phyloP scores from a whole-genome alignment of 2,113 vertebrate species.

The Labrus mixtus region DNA sequence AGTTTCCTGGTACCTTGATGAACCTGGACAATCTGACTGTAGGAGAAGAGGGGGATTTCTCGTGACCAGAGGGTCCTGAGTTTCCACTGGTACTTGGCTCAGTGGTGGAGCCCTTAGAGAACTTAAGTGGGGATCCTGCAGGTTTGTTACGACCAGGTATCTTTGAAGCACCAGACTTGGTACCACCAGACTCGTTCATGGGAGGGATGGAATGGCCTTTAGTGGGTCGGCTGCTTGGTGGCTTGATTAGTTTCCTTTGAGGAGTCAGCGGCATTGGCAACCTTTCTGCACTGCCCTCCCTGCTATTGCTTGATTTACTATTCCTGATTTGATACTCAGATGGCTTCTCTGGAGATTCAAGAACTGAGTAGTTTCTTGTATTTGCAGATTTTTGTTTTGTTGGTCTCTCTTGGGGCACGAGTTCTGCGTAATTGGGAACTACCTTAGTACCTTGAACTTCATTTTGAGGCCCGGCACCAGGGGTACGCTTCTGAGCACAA shows the following conservation, averaged over 20 bases:
- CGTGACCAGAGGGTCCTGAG: slow-evolving; percentile 70
- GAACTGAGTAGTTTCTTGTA: slow-evolving; percentile 75
- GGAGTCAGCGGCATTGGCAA: slow-evolving; percentile 70
- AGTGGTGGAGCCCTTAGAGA: slow-evolving; percentile 53
- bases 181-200: slow-evolving; percentile 61
- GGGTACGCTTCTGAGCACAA: slow-evolving; percentile 82
- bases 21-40: slow-evolving; percentile 85
- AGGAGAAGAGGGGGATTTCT: slow-evolving; percentile 81
- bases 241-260: slow-evolving; percentile 82
- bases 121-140: slow-evolving; percentile 83
- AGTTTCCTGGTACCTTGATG: slow-evolving; percentile 79
- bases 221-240: slow-evolving; percentile 60
- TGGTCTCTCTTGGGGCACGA: slow-evolving; percentile 81
- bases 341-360: slow-evolving; percentile 81
- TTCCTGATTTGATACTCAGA: slow-evolving; percentile 63
- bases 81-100: slow-evolving; percentile 61
- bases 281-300: slow-evolving; percentile 71
- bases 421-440: slow-evolving; percentile 75
- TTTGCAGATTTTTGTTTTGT: slow-evolving; percentile 74
- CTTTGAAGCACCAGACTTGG: slow-evolving; percentile 84
- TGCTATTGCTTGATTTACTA: slow-evolving; percentile 55
- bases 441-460: slow-evolving; percentile 77
- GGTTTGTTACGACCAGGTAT: slow-evolving; percentile 85
- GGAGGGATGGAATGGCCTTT: slow-evolving; percentile 79
- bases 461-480: slow-evolving; percentile 77